Evolutionary conservation across 1,140 invertebrate genomes (phyloP), one percentile per base, ranked within the genome.

Genomic region (Zaprionus davidi): DNA sequence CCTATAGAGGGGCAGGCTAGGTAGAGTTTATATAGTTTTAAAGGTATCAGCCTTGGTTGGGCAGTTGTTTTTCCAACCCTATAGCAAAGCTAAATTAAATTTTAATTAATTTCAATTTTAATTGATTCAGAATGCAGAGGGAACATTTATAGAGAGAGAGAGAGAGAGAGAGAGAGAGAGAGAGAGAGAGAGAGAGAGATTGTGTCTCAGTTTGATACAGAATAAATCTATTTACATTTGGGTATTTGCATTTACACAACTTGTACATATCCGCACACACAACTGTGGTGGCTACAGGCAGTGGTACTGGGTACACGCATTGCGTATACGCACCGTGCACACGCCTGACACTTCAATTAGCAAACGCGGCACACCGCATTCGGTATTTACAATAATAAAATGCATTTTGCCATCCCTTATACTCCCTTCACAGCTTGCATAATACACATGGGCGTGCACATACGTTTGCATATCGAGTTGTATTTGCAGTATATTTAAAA

Each of bases 401-500:
- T 71, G 55, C 56, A 59, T 71, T 36, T 53, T 15, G 36, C n/a
- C 34, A 59, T 31, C 15, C 26, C 3, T 41, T 31, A 17, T 12
- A 4, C 12, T 26, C 12, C 2, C n/a, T 28, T 6, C 15, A 22
- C 44, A 11, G 13, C 20, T 31, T 15, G n/a, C 36, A 44, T 57
- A 59, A 56, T 62, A 65, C 13, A 38, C 31, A 34, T 34, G 9
- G 31, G 36, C 36, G 13, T 34, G 41, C 46, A 51, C 46, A 51
- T 49, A 49, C 46, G 46, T 49, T 49, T 22, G 7, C 17, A 0
- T 17, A 51, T 22, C 46, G 46, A 51, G 15, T 20, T 58, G 69
- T 82, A 69, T 78, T 78, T 82, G 68, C 59, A 71, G 72, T 75
- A 55, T 28, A 86, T 86, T 87, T 78, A 71, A 75, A 75, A 82